phyloP scores from a whole-genome alignment of 2,113 vertebrate species.

The Bubo scandiacus region DNA sequence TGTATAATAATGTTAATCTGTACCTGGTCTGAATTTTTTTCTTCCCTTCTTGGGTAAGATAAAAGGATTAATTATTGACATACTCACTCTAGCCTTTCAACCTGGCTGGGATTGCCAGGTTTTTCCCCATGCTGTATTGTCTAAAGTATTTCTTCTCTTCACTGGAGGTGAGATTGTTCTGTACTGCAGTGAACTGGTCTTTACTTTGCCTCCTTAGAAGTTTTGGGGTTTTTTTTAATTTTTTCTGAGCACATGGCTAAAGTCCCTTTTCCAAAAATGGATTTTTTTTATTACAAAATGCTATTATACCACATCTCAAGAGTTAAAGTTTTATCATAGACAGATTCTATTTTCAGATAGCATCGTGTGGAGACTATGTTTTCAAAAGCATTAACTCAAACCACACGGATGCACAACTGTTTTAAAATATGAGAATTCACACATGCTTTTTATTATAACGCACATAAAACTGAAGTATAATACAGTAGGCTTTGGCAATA shows the following conservation, averaged over 20 bases:
- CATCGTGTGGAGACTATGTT: constrained; percentile 26
- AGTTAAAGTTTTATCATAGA: constrained; percentile 47
- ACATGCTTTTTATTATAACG: constrained; percentile 64
- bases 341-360: constrained; percentile 65
- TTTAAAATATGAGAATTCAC: constrained; percentile 52
- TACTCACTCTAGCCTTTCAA: background rate
- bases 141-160: background rate
- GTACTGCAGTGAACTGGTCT: background rate
- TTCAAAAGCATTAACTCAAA: constrained; percentile 66
- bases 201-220: background rate
- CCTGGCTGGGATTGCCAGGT: background rate
- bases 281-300: background rate
- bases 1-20: background rate
- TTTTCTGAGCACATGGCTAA: background rate
- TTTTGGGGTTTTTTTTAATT: background rate
- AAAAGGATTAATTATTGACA: background rate
- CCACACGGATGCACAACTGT: constrained; percentile 51
- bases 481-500: constrained; percentile 65
- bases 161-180: background rate
- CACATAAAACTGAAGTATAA: constrained; percentile 55
- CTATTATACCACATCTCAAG: constrained; percentile 20
- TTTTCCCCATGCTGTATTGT: background rate
- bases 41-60: background rate
- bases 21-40: background rate
- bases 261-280: background rate